Evolutionary conservation across 2,888 invertebrate species (phyloP), one percentile per base, ranked within the genome.

Genomic region (Steinernema carpocapsae): DNA sequence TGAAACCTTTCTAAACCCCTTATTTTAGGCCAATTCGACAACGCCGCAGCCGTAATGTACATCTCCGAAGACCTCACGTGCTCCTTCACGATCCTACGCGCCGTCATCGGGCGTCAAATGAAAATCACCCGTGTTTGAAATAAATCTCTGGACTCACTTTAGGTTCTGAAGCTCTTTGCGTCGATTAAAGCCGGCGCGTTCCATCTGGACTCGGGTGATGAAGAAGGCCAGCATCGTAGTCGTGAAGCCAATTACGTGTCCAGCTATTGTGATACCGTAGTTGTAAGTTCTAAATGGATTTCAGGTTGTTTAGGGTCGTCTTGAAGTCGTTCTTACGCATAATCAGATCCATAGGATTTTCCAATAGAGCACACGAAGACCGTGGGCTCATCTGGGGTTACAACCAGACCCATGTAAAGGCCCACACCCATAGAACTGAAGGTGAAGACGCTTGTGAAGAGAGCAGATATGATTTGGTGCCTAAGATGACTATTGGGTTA

Each of bases 21-120:
- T 10, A 26, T 22, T 59, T 59, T 14, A 48, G 48, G 81, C 6
- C 82, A 84, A 72, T 84, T 84, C 70, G 84, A 84, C 76, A 84
- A 84, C 71, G 79, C 80, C 14, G 84, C 80, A 14, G 84, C 84
- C 0, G 76, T 84, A 22, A 80, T 84, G 82, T 77, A 76, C 72
- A 81, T 85, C 43, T 80, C 83, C 74, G 75, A 78, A 46, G 80
- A 82, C 48, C 75, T 84, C 14, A 72, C 79, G 74, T 84, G 83
- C 74, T 83, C 84, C 6, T 84, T 84, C 74, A 17, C 19, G 4
- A 48, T 48, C 17, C 48, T 48, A 48, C 48, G 48, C 17, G 48
- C 48, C 14, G 17, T 48, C n/a, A 14, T 19, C n/a, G 48, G 48
- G 4, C 48, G 48, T 19, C n/a, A 19, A 48, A 48, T 48, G n/a